Percentiles rank a stretch among this genome's conserved stretches.
Evolutionary conservation across 1,140 invertebrate genomes (phyloP).

Genomic region (Bombus vancouverensis): DNA sequence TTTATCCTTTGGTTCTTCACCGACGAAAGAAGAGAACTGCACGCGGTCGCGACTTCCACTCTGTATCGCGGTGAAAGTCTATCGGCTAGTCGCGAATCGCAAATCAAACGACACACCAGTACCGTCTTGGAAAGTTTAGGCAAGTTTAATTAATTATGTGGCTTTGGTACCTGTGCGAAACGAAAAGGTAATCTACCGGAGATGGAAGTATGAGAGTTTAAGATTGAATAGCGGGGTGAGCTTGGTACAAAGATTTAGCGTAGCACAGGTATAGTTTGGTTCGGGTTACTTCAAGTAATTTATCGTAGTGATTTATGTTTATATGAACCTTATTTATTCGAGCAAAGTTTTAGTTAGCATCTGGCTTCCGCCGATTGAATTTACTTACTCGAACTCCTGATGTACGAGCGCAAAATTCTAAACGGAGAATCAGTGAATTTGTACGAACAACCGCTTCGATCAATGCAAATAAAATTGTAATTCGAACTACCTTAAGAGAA

Average conservation of each 20-base stretch:
- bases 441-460: no score
- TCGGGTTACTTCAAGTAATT: background rate
- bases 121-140: conserved; percentile 4
- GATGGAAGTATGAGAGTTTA: background rate
- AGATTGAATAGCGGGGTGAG: background rate
- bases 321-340: background rate
- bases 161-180: background rate
- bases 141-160: conserved; percentile 49
- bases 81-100: conserved; percentile 2
- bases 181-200: background rate
- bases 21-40: conserved; percentile 35
- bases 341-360: no score
- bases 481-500: no score
- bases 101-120: conserved; percentile 44
- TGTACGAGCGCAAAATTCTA: no score
- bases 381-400: background rate
- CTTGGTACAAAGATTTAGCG: background rate
- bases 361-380: background rate
- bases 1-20: conserved; percentile 44
- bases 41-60: background rate
- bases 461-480: no score
- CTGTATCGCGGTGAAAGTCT: background rate
- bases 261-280: background rate
- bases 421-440: no score
- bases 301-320: background rate